phyloP scores from a whole-genome alignment of 2,797 vertebrate genomes.

The Mastacembelus armatus region DNA sequence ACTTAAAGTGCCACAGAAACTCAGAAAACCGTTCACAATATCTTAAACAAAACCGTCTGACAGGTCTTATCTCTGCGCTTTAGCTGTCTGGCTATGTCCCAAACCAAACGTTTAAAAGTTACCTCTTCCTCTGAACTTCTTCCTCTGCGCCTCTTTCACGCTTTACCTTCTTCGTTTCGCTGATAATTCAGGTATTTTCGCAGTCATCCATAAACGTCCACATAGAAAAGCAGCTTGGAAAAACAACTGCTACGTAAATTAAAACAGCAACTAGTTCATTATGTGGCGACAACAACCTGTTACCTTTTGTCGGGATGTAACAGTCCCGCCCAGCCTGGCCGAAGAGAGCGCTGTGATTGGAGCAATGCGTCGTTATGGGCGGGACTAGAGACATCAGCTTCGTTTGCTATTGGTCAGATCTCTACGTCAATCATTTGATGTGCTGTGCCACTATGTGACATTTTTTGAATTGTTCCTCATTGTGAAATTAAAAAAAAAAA shows the following conservation, averaged over 20 bases:
- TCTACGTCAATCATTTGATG: slow-evolving; percentile 10
- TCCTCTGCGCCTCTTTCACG: slow-evolving; percentile 16
- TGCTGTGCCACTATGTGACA: background rate
- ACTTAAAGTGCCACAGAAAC: background rate
- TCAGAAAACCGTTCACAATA: too few relatives aligned
- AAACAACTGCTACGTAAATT: slow-evolving; percentile 13
- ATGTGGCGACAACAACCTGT: slow-evolving; percentile 77
- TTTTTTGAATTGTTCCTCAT: background rate
- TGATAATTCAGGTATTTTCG: slow-evolving; percentile 12
- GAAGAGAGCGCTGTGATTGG: slow-evolving; percentile 66
- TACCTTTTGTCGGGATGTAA: slow-evolving; percentile 77
- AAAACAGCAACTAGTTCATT: slow-evolving; percentile 67
- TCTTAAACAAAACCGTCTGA: slow-evolving; percentile 41
- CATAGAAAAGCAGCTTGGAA: background rate
- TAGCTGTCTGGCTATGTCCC: slow-evolving; percentile 34
- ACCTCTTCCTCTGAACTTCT: slow-evolving; percentile 62
- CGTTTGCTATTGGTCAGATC: slow-evolving; percentile 60
- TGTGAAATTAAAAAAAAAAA: background rate
- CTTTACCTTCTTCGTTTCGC: slow-evolving; percentile 5
- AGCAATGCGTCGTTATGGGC: slow-evolving; percentile 7
- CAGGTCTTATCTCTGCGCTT: slow-evolving; percentile 37
- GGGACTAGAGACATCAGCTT: background rate
- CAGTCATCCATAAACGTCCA: slow-evolving; percentile 24
- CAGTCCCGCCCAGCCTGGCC: slow-evolving; percentile 67
- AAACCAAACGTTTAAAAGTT: slow-evolving; percentile 52